phyloP scores from a whole-genome alignment of 2,888 invertebrate genomes.

The Yponomeuta cagnagella region DNA sequence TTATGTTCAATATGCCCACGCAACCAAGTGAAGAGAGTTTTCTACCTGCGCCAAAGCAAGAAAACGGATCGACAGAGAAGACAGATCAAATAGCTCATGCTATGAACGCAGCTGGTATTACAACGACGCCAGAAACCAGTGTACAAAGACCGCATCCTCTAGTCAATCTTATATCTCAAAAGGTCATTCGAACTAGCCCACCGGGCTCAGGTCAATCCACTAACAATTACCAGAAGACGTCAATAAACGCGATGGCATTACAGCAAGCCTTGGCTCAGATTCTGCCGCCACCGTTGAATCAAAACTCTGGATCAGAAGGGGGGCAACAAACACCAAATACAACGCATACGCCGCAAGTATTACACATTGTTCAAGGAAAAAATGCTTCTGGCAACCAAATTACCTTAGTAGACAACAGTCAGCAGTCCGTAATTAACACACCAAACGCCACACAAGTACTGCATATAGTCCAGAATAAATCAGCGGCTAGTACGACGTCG shows the following conservation, averaged over 20 bases:
- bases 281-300: slow-evolving; percentile 60
- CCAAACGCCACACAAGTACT: slow-evolving; percentile 57
- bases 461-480: slow-evolving; percentile 68
- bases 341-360: slow-evolving; percentile 48
- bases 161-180: slow-evolving; percentile 72
- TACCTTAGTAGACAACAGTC: slow-evolving; percentile 55
- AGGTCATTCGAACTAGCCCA: slow-evolving; percentile 52
- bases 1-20: slow-evolving; percentile 23
- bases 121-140: slow-evolving; percentile 38
- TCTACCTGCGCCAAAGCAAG: slow-evolving; percentile 29
- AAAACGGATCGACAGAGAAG: slow-evolving; percentile 44
- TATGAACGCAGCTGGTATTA: slow-evolving; percentile 65
- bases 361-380: slow-evolving; percentile 69
- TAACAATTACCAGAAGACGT: slow-evolving; percentile 50
- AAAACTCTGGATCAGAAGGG: slow-evolving; percentile 39
- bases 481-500: slow-evolving; percentile 31
- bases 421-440: slow-evolving; percentile 56
- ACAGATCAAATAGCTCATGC: slow-evolving; percentile 64
- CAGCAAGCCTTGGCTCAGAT: slow-evolving; percentile 70
- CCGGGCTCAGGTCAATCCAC: slow-evolving; percentile 33
- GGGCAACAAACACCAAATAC: slow-evolving; percentile 39
- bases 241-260: slow-evolving; percentile 59
- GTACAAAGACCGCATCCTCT: slow-evolving; percentile 54
- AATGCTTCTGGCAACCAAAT: slow-evolving; percentile 56
- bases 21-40: slow-evolving; percentile 22